Percentiles rank a stretch among this genome's conserved stretches.
phyloP scores from a whole-genome alignment of 2,113 vertebrate species.

The Brevimyrus niger region DNA sequence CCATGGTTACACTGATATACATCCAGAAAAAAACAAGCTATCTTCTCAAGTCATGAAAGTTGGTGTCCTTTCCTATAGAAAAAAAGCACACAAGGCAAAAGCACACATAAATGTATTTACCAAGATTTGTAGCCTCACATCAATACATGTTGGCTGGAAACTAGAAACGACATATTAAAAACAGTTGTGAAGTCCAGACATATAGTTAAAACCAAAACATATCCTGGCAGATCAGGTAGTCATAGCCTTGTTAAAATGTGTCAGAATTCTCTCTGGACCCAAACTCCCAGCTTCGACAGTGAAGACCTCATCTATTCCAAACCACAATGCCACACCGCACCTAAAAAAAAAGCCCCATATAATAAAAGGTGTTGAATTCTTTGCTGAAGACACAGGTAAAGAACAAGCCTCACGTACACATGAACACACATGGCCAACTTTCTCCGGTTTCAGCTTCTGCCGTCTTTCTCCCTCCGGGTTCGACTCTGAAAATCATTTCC shows the following conservation, averaged over 20 bases:
- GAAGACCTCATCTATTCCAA: not conserved
- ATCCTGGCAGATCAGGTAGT: not conserved
- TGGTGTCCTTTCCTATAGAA: not conserved
- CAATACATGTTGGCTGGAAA: not conserved
- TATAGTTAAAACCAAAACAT: not conserved
- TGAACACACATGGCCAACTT: not conserved
- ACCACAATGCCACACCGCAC: not conserved
- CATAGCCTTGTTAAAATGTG: not conserved
- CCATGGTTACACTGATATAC: not conserved
- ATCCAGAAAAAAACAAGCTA: not conserved
- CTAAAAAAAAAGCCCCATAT: not conserved
- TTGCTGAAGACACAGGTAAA: not conserved
- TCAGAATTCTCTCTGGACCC: not conserved
- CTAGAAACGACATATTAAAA: not conserved
- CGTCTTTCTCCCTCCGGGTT: constrained; percentile 15
- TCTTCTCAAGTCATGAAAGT: not conserved
- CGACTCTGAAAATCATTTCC: constrained; percentile 42
- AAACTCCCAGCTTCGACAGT: not conserved
- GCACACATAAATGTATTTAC: not conserved
- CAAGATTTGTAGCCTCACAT: not conserved
- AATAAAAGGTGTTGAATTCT: not conserved
- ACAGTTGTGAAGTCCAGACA: not conserved
- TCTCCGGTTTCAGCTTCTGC: not conserved
- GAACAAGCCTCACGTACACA: not conserved
- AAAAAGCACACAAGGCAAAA: not conserved